Base-by-base conservation (phyloP, 2,113 vertebrate genomes). In the Condylura cristata region DNA sequence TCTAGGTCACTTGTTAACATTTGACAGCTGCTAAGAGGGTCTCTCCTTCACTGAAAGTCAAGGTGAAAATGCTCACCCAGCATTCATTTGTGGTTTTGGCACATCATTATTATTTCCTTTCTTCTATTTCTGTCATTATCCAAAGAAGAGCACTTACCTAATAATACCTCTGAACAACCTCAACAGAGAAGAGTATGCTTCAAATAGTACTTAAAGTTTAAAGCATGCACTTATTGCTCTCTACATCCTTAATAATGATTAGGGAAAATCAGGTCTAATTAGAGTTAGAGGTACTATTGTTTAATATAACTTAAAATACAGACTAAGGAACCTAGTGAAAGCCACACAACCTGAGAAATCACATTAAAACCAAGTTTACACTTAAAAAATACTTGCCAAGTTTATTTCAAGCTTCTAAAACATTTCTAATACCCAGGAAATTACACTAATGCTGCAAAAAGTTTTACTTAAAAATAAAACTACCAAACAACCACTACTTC, bases 401-500 rank as follows among this genome's bases (percentile, higher is more conserved):
- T 87, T 91, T 93, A 94, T 80, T 84, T 93, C 70, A 92, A 93
- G 37, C 32, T 79, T 46, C 60, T 90, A 65, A 82, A 71, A 81
- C n/a, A 90, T 88, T 93, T 26, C 41, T 90, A 95, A 80, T 71
- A 83, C 84, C 28, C 28, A 93, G 46, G 41, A 97, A 90, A 90
- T 65, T 58, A 56, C 32, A 81, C 6, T 72, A 32, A 89, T n/a
- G 60, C 66, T 85, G 28, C 22, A 94, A 86, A 79, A 95, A 58
- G 28, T 91, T 96, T 92, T 86, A 78, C 56, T 86, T 56, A 89
- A 92, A 93, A 95, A 84, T 22, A 95, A 95, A 95, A 56, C 28
- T 28, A 92, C 37, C 56, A 92, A 89, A 46, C 61, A 95, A 90
- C 11, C 30, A 39, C 58, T 92, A 82, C 30, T 88, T 88, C 96